Percentiles rank a stretch among this genome's conserved stretches.
phyloP scores from a whole-genome alignment of 2,888 invertebrate genomes.

The Serrognathus titanus region DNA sequence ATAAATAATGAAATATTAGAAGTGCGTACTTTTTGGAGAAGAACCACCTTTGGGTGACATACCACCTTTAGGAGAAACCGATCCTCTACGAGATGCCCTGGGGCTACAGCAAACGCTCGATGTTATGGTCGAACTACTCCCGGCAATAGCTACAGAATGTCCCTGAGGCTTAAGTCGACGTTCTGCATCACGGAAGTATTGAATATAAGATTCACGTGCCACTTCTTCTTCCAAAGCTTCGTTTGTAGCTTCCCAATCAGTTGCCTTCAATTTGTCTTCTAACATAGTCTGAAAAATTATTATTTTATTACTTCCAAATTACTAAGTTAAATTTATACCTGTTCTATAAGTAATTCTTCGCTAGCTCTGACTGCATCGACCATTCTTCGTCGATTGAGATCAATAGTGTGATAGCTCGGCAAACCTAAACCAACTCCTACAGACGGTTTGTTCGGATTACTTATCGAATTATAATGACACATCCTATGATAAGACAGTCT shows the following conservation, averaged over 20 bases:
- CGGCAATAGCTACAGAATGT: conserved; percentile 40
- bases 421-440: conserved; percentile 82
- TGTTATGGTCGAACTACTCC: conserved; percentile 45
- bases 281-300: conserved; percentile 68
- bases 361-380: conserved; percentile 73
- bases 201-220: conserved; percentile 79
- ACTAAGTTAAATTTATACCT: conserved; percentile 49
- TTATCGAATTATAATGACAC: conserved; percentile 84
- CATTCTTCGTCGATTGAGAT: conserved; percentile 67
- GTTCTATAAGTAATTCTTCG: conserved; percentile 76
- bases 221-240: conserved; percentile 88
- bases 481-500: conserved; percentile 82
- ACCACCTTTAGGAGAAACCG: conserved; percentile 44
- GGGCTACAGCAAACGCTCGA: conserved; percentile 37
- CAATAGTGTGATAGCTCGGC: conserved; percentile 69
- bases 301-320: not conserved
- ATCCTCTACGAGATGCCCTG: conserved; percentile 41
- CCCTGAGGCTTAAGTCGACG: conserved; percentile 45
- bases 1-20: not conserved
- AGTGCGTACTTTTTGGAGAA: conserved; percentile 24
- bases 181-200: conserved; percentile 54
- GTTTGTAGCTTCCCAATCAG: conserved; percentile 89
- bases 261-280: conserved; percentile 82
- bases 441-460: conserved; percentile 77
- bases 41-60: conserved; percentile 42